Evolutionary conservation across 2,888 invertebrate species (phyloP).

Genomic region (Malthinus seriepunctatus): DNA sequence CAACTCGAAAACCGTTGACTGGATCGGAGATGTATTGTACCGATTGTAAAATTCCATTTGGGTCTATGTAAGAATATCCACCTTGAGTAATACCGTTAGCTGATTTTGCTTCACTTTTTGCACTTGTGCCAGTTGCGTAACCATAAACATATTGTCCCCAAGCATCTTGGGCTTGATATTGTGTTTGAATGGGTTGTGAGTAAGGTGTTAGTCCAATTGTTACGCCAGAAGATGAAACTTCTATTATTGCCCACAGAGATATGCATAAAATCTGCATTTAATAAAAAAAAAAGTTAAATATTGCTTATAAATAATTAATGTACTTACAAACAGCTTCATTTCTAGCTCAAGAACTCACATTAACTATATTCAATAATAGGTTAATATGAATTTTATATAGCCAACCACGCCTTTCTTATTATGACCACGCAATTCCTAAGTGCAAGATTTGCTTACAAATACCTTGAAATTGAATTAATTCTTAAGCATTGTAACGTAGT

Average conservation of each 20-base stretch:
- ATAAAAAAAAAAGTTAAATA: not conserved
- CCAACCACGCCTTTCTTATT: slow-evolving; percentile 34
- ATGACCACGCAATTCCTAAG: slow-evolving; percentile 23
- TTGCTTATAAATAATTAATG: slow-evolving; percentile 1
- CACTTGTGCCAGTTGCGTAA: slow-evolving; percentile 67
- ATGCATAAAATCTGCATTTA: slow-evolving; percentile 8
- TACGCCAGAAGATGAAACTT: slow-evolving; percentile 49
- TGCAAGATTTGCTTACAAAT: slow-evolving; percentile 9
- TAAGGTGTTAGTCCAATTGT: slow-evolving; percentile 47
- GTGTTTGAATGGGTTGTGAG: slow-evolving; percentile 50
- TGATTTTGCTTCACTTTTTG: slow-evolving; percentile 65
- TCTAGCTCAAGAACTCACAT: slow-evolving; percentile 37
- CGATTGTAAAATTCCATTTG: slow-evolving; percentile 65
- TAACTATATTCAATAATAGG: slow-evolving; percentile 32
- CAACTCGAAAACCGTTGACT: slow-evolving; percentile 66
- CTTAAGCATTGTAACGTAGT: slow-evolving; percentile 12
- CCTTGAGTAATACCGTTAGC: slow-evolving; percentile 67
- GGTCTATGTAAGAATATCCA: slow-evolving; percentile 71
- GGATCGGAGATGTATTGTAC: slow-evolving; percentile 68
- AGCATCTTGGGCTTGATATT: slow-evolving; percentile 62
- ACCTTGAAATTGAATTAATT: slow-evolving; percentile 25
- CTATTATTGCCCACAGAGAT: slow-evolving; percentile 17
- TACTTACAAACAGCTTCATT: slow-evolving; percentile 41
- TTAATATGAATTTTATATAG: slow-evolving; percentile 34
- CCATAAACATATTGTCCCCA: slow-evolving; percentile 64